Base-by-base conservation (phyloP, 2,797 vertebrate genomes). In the Myotis myotis region DNA sequence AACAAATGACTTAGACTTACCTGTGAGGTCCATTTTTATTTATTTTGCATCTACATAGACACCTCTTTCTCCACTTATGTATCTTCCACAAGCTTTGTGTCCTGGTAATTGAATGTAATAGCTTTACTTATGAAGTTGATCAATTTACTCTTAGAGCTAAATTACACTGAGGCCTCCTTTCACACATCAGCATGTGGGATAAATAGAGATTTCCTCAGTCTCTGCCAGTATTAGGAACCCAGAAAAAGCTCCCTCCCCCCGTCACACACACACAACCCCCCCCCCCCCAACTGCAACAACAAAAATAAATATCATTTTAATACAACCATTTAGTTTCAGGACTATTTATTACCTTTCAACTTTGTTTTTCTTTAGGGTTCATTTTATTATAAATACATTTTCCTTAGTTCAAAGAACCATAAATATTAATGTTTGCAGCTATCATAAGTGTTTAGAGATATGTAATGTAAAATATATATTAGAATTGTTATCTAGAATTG, bases 341-440 rank as follows among this genome's bases (percentile, higher is more conserved):
- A n/a, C 6, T 79, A 30, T 96, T 41, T 78, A 81, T 68, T 91
- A 62, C 4, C n/a, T 33, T 89, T 83, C 7, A 57, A n/a, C 33
- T 68, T 72, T 96, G 28, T 41, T 44, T 7, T 20, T 89, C 88
- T 84, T 87, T 72, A 80, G 53, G 49, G 57, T 90, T 91, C 22
- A 0, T 91, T 96, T 49, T 30, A 76, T 89, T 82, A 47, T 51
- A 92, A 93, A 62, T 87, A 62, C 0, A 41, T 53, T 76, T 82
- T 94, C n/a, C 22, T 76, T 89, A 71, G n/a, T 8, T 64, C 47
- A 51, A 94, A 60, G 57, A 92, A 11, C 13, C 20, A 55, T 62
- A 93, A 23, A 17, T 85, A 13, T 92, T 66, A 11, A 30, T 16
- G 16, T 82, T n/a, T 70, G 30, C 30, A 84, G 22, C 23, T 81